Evolutionary conservation across 2,113 vertebrate genomes (phyloP).

Genomic region (Chaetorhynchus papuensis): DNA sequence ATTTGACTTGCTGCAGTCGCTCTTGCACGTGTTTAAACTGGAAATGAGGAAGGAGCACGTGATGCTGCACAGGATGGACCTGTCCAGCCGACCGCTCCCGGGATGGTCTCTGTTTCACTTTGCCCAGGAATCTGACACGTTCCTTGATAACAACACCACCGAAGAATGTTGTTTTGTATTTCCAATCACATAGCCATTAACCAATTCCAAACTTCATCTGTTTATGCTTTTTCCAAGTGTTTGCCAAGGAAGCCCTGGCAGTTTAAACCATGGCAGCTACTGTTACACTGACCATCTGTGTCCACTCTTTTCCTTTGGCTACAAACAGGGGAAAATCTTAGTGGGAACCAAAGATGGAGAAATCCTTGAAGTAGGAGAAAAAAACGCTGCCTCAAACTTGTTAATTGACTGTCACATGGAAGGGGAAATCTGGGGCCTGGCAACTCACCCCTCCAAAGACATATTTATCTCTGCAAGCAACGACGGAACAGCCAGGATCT

Average conservation of each 20-base stretch:
- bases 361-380: slow-evolving; percentile 97
- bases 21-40: background rate
- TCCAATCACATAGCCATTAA: background rate
- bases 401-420: slow-evolving; percentile 94
- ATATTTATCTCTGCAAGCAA: slow-evolving; percentile 93
- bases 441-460: slow-evolving; percentile 91
- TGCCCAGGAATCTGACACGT: background rate
- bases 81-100: rapidly evolving
- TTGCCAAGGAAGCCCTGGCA: background rate
- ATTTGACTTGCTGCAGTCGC: background rate
- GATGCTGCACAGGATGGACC: background rate
- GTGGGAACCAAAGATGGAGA: slow-evolving; percentile 97
- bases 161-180: background rate
- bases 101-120: background rate
- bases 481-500: slow-evolving; percentile 91
- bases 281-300: background rate
- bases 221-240: background rate
- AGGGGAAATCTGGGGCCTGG: slow-evolving; percentile 94
- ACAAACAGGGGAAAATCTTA: slow-evolving; percentile 90
- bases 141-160: background rate
- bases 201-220: background rate
- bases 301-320: background rate
- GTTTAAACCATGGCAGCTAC: background rate
- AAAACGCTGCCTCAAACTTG: slow-evolving; percentile 95
- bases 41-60: background rate